Percentiles rank a stretch among this genome's conserved stretches.
These are phyloP conservation scores for Hippoglossus hippoglossus DNA, from an alignment of 2,797 vertebrate species.

Conservation along the genomic window DNA sequence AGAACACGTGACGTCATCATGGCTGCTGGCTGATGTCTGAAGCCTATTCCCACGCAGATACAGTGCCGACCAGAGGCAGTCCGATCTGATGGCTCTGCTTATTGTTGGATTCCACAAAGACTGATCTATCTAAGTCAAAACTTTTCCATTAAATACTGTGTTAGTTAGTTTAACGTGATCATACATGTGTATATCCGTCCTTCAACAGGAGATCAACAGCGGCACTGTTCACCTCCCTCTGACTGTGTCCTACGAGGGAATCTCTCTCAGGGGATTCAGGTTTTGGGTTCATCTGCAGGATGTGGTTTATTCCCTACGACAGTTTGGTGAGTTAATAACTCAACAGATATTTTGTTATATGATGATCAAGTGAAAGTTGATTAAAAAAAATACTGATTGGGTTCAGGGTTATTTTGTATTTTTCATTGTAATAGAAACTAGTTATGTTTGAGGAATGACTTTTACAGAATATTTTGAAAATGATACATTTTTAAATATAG, in stretches of 20 bases:
- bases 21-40: slow-evolving; percentile 31
- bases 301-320: slow-evolving; percentile 91
- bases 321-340: slow-evolving; percentile 88
- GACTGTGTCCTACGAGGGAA: slow-evolving; percentile 91
- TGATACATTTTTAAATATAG: too few relatives aligned
- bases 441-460: background rate
- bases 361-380: too few relatives aligned
- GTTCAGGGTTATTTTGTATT: background rate
- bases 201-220: slow-evolving; percentile 89
- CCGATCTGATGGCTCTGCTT: slow-evolving; percentile 47
- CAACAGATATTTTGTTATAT: background rate
- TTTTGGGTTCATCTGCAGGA: slow-evolving; percentile 98
- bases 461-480: background rate
- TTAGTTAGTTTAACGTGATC: background rate
- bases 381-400: too few relatives aligned
- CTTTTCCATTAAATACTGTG: background rate
- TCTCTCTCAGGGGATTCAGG: slow-evolving; percentile 91
- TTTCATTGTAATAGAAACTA: background rate
- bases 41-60: slow-evolving; percentile 48
- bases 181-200: background rate
- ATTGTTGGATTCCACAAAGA: slow-evolving; percentile 15
- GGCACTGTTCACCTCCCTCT: slow-evolving; percentile 89
- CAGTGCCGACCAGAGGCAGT: slow-evolving; percentile 39
- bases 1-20: slow-evolving; percentile 27
- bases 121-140: background rate